phyloP scores from a whole-genome alignment of 1,140 invertebrate species.

The Lineus longissimus region DNA sequence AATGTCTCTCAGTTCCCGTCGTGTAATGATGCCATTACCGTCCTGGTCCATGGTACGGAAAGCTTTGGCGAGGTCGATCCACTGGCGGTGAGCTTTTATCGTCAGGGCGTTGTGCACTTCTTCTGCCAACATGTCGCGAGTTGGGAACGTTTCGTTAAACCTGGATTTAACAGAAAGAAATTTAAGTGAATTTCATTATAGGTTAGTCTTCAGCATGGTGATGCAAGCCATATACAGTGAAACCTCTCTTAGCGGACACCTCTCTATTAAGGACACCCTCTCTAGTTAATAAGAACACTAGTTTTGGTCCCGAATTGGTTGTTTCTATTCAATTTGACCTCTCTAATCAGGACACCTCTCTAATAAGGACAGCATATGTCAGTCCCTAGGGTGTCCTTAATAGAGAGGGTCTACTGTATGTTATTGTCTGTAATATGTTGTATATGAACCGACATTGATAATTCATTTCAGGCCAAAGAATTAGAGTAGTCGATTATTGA shows the following conservation, averaged over 20 bases:
- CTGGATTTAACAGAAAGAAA: conserved; percentile 20
- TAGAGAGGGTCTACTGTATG: too few relatives aligned
- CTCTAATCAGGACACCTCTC: too few relatives aligned
- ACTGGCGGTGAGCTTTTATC: conserved; percentile 39
- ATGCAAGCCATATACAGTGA: background rate
- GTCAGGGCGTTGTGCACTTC: conserved; percentile 34
- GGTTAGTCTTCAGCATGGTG: background rate
- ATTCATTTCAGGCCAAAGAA: too few relatives aligned
- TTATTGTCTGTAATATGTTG: background rate
- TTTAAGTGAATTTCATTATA: background rate
- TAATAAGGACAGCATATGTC: too few relatives aligned
- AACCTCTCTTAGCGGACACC: too few relatives aligned
- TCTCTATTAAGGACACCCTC: too few relatives aligned
- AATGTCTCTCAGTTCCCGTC: conserved; percentile 33
- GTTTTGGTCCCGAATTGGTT: too few relatives aligned
- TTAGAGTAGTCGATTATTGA: too few relatives aligned
- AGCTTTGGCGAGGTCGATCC: conserved; percentile 45
- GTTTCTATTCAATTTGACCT: too few relatives aligned
- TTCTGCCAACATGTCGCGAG: conserved; percentile 32
- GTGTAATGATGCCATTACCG: conserved; percentile 32
- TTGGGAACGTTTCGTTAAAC: conserved; percentile 35
- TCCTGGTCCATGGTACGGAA: conserved; percentile 38
- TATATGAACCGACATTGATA: background rate
- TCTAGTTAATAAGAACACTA: too few relatives aligned
- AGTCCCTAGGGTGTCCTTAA: too few relatives aligned